Evolutionary conservation across 2,888 invertebrate genomes (phyloP).

Genomic region (Conops quadrifasciatus): DNA sequence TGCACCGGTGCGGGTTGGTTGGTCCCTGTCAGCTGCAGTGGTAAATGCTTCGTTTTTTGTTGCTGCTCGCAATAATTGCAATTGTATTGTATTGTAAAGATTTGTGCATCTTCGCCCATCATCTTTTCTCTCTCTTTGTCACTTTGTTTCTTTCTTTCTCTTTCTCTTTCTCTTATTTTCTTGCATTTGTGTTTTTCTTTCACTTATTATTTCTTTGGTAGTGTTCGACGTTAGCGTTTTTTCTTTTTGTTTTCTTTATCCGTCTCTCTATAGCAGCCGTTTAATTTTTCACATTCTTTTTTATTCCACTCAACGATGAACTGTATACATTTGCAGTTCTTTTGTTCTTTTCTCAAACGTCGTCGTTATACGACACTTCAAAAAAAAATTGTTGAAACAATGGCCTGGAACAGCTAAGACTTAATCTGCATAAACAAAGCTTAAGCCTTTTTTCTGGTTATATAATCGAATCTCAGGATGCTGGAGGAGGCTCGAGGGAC

Average conservation of each 20-base stretch:
- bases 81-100: slow-evolving; percentile 24
- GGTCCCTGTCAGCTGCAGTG: slow-evolving; percentile 21
- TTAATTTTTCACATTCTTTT: slow-evolving; percentile 1
- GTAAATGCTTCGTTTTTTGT: slow-evolving; percentile 11
- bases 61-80: slow-evolving; percentile 25
- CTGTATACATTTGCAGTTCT: background rate
- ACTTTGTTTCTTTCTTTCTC: background rate
- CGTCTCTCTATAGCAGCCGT: background rate
- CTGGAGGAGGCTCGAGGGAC: too few relatives aligned
- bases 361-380: background rate
- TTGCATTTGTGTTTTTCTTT: background rate
- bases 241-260: background rate
- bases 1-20: background rate
- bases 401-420: background rate
- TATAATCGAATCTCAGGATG: too few relatives aligned
- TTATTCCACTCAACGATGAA: background rate
- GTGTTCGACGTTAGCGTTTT: slow-evolving; percentile 10
- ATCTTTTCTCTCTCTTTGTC: background rate
- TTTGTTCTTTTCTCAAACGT: background rate
- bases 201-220: background rate
- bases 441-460: too few relatives aligned
- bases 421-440: slow-evolving; percentile 9
- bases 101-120: background rate
- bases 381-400: background rate
- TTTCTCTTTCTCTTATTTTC: background rate